Base-by-base conservation (phyloP, 2,888 invertebrate species). In the Agriopis leucophaearia region DNA sequence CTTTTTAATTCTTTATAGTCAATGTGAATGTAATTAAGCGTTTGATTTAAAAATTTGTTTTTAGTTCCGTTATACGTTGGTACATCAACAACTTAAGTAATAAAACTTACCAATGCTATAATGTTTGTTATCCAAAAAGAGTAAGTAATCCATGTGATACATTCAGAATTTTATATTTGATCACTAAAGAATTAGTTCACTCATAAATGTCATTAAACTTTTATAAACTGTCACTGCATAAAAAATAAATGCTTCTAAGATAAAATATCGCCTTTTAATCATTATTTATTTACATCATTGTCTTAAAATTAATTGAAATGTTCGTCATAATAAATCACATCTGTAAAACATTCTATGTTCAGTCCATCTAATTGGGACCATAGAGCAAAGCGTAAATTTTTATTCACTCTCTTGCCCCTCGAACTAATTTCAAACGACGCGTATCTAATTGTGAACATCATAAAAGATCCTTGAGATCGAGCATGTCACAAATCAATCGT, bases 371-470 rank as follows among this genome's bases (percentile, higher is more conserved):
- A 60, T 60, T 61, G 60, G 16, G 35, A 64, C 45, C 68, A 60
- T 60, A 64, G 47, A 64, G 50, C 50, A 38, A 40, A 44, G 10
- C 36, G 56, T 74, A 78, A 82, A 85, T 87, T 89, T 88, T 91
- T 88, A 89, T 88, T 88, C 89, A 90, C 90, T 79, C 83, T 87
- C 83, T 82, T 83, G 83, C 88, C 89, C 91, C 89, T 89, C 82
- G 82, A 81, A 84, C 79, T 82, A 82, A 89, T 87, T 85, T 82
- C 77, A 83, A 89, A 88, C 88, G 83, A 82, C 84, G 84, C 90
- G 88, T 84, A 82, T 87, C 91, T 90, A 92, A 93, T 92, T 88
- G 89, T 80, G 80, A 86, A 83, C 92, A 92, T 92, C 85, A 90
- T 92, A 88, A 89, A 84, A 81, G 85, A 87, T 86, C 82, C 87